Evolutionary conservation across 37 sponge, comb jelly and placozoan genomes (phyloP), one percentile per base, ranked within the genome.

Genomic region (Axinella damicornis): DNA sequence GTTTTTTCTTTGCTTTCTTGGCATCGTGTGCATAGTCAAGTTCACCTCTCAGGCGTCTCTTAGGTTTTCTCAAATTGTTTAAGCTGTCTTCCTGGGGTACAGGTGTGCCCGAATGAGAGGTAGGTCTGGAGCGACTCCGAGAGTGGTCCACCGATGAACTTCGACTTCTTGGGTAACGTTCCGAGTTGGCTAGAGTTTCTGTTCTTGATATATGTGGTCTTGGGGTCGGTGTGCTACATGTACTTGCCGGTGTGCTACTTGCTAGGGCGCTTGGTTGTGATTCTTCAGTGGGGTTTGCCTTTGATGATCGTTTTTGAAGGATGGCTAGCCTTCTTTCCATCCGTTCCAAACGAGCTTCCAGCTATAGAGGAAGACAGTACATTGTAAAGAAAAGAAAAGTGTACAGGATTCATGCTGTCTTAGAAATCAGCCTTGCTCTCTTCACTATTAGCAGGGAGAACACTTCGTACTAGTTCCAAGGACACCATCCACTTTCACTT

Each of bases 301-400:
- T 80, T 1, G 70, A n/a, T n/a, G n/a, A 80, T 14, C 73, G 66
- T 1, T 77, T 88, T 41, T 93, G 93, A 31, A 81, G 65, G 16
- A 93, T 76, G 21, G 89, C 79, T 30, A 93, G 25, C 36, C 93
- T 65, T 71, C 93, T 81, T 53, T 93, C 89, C 86, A 93, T 78
- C 37, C 93, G 72, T 38, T 93, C 89, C 12, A 93, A 36, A 18
- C 93, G 85, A 38, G 93, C 83, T 56, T 88, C 54, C 41, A 89
- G 72, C 90, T 89, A 62, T 11, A 59, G n/a, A n/a, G n/a, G 46
- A 46, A 46, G 46, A 46, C 46, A 46, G 46, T n/a, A n/a, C n/a
- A n/a, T n/a, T n/a, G n/a, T n/a, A n/a, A 46, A 9, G 46, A 9
- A 9, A 46, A 12, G 9, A 46, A 12, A 9, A 12, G 46, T 46